Conservation (phyloP, 2,797 vertebrate species). For the Sebastes cheni region DNA sequence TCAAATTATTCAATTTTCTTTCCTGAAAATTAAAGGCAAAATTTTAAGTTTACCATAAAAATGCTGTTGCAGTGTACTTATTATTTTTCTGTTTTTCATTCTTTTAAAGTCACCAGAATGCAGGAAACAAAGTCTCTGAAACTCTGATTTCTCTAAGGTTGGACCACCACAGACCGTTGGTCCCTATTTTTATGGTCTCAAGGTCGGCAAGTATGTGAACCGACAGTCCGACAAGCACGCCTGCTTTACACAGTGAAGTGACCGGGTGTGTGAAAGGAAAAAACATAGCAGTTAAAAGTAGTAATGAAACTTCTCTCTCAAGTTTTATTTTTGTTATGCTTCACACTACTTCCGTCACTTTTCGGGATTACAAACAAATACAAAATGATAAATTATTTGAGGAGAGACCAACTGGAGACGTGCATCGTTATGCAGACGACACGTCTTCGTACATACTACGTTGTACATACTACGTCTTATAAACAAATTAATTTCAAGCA, state of each 20-base stretch:
- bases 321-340: not conserved
- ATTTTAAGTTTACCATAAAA: too few species aligned
- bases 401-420: not conserved
- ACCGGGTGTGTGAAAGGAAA: not conserved
- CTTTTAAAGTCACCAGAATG: too few species aligned
- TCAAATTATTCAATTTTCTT: too few species aligned
- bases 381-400: not conserved
- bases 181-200: too few species aligned
- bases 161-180: too few species aligned
- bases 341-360: not conserved
- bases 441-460: not conserved
- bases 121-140: too few species aligned
- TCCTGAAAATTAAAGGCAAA: too few species aligned
- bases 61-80: too few species aligned
- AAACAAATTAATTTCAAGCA: not conserved
- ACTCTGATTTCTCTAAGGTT: too few species aligned
- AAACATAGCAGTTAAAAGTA: too few species aligned
- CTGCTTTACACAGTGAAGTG: not conserved
- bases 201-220: too few species aligned
- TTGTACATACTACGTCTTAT: not conserved
- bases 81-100: too few species aligned
- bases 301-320: not conserved
- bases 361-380: not conserved
- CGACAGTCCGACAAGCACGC: not conserved
- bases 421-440: not conserved